Evolutionary conservation across 2,888 invertebrate species (phyloP).

Genomic region (Hirtodrosophila confusa): DNA sequence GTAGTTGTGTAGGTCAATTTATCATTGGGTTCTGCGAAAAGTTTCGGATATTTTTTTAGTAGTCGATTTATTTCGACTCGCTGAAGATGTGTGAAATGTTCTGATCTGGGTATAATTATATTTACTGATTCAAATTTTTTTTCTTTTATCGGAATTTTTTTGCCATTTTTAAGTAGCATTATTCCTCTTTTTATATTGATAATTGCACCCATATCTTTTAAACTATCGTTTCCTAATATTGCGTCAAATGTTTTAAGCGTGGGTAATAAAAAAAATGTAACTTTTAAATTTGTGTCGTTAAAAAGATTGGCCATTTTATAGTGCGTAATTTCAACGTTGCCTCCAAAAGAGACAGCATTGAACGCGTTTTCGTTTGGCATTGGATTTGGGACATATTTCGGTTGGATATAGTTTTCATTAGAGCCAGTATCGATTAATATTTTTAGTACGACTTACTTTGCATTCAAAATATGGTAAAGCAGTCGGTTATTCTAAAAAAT

Average conservation of each 20-base stretch:
- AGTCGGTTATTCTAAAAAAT: slow-evolving; percentile 52
- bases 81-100: slow-evolving; percentile 8
- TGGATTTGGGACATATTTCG: slow-evolving; percentile 14
- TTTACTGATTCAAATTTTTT: slow-evolving; percentile 13
- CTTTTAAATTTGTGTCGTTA: not conserved
- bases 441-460: slow-evolving; percentile 39
- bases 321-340: not conserved
- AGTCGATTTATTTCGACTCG: not conserved
- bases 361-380: not conserved
- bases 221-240: not conserved
- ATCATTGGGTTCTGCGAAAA: slow-evolving; percentile 24
- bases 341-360: not conserved
- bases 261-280: slow-evolving; percentile 3
- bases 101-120: slow-evolving; percentile 9
- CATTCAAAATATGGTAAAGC: slow-evolving; percentile 48
- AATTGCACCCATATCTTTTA: not conserved
- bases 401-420: slow-evolving; percentile 45
- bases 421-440: slow-evolving; percentile 48
- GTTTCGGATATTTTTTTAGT: slow-evolving; percentile 1
- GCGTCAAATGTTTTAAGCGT: not conserved
- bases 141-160: slow-evolving; percentile 12
- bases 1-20: slow-evolving; percentile 8
- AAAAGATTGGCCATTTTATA: slow-evolving; percentile 3
- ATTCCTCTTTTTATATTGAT: not conserved
- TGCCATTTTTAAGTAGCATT: slow-evolving; percentile 5